phyloP scores from a whole-genome alignment of 2,888 invertebrate genomes.

The Apodemia mormo region DNA sequence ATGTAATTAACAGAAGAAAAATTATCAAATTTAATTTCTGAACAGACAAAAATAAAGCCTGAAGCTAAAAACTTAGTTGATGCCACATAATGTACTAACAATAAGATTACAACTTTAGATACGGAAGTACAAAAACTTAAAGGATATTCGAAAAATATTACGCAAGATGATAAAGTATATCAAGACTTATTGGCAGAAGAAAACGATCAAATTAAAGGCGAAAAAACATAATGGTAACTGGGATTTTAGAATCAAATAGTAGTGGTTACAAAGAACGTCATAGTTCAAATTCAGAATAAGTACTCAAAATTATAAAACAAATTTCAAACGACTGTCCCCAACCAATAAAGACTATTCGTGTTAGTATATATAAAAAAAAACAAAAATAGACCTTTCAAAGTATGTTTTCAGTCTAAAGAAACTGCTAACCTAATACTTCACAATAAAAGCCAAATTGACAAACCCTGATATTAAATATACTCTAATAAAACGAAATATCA shows the following conservation, averaged over 20 bases:
- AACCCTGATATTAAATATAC: conserved; percentile 2
- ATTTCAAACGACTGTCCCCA: background rate
- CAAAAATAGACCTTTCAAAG: background rate
- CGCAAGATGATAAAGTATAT: background rate
- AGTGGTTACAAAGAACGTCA: background rate
- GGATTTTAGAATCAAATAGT: background rate
- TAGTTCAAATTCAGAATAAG: background rate
- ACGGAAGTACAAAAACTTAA: background rate
- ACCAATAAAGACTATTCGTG: conserved; percentile 7
- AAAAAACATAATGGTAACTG: conserved; percentile 14
- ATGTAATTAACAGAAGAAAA: background rate
- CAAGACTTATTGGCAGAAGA: background rate
- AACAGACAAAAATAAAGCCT: background rate
- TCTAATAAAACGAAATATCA: conserved; percentile 10
- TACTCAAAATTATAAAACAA: background rate
- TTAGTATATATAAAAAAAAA: conserved; percentile 9
- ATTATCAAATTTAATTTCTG: background rate
- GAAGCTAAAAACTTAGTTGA: background rate
- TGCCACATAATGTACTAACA: background rate
- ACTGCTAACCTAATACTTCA: too few relatives aligned
- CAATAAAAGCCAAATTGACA: background rate
- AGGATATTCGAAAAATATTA: background rate
- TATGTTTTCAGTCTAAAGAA: background rate
- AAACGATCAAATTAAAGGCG: background rate
- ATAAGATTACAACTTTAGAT: background rate